Percentiles rank a stretch among this genome's conserved stretches.
Conservation (phyloP, 1,140 invertebrate genomes). For the Metopolophium dirhodum region DNA sequence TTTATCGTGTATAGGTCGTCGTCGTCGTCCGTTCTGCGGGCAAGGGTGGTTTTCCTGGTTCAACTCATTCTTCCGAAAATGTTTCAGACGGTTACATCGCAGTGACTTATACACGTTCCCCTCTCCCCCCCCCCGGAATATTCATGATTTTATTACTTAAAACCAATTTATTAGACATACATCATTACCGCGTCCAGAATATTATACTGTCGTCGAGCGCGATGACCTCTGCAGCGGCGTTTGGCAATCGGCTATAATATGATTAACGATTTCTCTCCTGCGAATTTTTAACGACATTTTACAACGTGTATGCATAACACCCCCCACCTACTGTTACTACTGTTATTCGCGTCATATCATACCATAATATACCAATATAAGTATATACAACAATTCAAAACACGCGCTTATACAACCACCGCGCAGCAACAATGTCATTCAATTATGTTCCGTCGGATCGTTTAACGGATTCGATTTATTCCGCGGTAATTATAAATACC, state of each 20-base stretch:
- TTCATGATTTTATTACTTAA: neutral
- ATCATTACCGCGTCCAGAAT: neutral
- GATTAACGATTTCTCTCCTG: conserved; percentile 23
- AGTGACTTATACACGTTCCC: neutral
- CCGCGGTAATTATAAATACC: neutral
- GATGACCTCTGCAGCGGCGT: neutral
- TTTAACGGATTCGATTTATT: conserved; percentile 35
- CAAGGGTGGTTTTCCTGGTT: neutral
- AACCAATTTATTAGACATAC: neutral
- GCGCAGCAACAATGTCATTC: neutral
- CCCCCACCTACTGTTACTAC: neutral
- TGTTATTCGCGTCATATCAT: neutral
- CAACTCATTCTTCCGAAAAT: neutral
- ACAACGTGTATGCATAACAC: neutral
- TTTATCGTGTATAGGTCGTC: neutral
- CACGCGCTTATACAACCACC: neutral
- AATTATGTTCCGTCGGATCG: neutral
- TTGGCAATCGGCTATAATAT: conserved; percentile 24
- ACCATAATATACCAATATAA: neutral
- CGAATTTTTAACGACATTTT: neutral
- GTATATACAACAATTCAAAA: neutral
- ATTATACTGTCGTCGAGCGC: neutral
- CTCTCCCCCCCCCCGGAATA: neutral
- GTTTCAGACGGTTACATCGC: neutral
- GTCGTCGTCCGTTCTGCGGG: neutral